Evolutionary conservation across 2,888 invertebrate species (phyloP), one percentile per base, ranked within the genome.

Genomic region (Catocala fraxini): DNA sequence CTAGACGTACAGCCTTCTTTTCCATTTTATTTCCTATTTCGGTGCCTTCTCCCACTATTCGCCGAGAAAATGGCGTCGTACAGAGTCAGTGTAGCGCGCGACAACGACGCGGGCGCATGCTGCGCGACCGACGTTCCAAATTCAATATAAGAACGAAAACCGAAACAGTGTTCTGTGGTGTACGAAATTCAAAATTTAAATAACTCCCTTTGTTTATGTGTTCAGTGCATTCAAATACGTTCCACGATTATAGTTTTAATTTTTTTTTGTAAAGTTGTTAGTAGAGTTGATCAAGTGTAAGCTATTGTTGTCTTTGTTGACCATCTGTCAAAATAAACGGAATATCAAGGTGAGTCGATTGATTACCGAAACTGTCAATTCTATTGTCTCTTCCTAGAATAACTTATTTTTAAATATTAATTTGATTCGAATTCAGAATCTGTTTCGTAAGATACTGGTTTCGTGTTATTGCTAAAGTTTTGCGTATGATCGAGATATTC

Each of bases 291-390:
- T 65, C 71, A 71, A 75, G 73, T 75, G 73, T 65, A 65, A n/a
- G 42, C 59, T 67, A 73, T 73, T 86, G 84, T 87, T 87, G 84
- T 83, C 85, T 84, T 87, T 87, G 89, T 89, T 89, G 84, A 88
- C 79, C 89, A 90, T 87, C 90, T 92, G 92, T 92, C 89, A 91
- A 90, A 92, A 90, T 87, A 87, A 81, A 84, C 82, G 81, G 82
- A 85, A 82, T 84, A 84, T 82, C 87, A 87, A 93, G 92, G 92
- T 92, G 82, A 90, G 89, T 59, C 71, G 77, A 86, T 84, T 80
- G 81, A 84, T 85, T 85, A 80, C 73, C 68, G 71, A 82, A 82
- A 75, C 64, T 35, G n/a, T 57, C 39, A 45, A 60, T 63, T 72
- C 76, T 79, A 75, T 76, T 73, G 75, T 79, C 77, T 80, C 78